phyloP scores from a whole-genome alignment of 1,140 invertebrate species.

The Dendrolimus kikuchii region DNA sequence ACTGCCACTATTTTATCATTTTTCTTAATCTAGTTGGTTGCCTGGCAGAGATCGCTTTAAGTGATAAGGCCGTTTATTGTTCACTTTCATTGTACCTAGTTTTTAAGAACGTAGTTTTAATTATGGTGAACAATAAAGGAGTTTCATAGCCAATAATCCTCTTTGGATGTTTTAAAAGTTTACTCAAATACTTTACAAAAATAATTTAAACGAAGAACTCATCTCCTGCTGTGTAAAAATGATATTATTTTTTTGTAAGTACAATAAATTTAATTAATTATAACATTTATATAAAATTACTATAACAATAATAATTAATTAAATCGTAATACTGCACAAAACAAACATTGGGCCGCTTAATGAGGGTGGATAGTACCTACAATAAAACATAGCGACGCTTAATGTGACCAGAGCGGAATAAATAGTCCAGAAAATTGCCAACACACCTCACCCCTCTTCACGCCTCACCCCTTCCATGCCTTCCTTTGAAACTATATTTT shows the following conservation, averaged over 20 bases:
- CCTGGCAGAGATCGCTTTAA: too few species aligned
- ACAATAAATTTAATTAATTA: not conserved
- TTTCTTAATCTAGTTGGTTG: too few species aligned
- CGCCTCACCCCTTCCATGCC: not conserved
- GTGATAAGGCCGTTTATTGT: too few species aligned
- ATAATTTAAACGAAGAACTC: too few species aligned
- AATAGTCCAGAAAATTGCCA: conserved; percentile 50
- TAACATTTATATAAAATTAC: not conserved
- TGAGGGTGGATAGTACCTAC: conserved; percentile 13
- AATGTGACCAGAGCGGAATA: conserved; percentile 39
- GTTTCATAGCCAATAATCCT: too few species aligned
- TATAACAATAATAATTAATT: conserved; percentile 1
- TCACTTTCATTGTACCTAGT: too few species aligned
- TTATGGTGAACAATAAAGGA: not conserved
- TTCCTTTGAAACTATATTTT: too few species aligned
- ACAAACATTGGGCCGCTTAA: not conserved
- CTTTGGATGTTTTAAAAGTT: too few species aligned
- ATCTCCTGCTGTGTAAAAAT: not conserved
- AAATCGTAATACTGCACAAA: not conserved
- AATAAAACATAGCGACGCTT: conserved; percentile 17
- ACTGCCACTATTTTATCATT: too few species aligned
- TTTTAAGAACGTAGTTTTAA: too few species aligned
- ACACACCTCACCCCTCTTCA: conserved; percentile 2
- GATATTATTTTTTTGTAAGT: not conserved
- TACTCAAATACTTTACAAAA: too few species aligned